Percentiles rank a stretch among this genome's conserved stretches.
These are phyloP conservation scores for Lates japonicus DNA, from an alignment of 2,797 vertebrate species.

Conservation along the genomic window DNA sequence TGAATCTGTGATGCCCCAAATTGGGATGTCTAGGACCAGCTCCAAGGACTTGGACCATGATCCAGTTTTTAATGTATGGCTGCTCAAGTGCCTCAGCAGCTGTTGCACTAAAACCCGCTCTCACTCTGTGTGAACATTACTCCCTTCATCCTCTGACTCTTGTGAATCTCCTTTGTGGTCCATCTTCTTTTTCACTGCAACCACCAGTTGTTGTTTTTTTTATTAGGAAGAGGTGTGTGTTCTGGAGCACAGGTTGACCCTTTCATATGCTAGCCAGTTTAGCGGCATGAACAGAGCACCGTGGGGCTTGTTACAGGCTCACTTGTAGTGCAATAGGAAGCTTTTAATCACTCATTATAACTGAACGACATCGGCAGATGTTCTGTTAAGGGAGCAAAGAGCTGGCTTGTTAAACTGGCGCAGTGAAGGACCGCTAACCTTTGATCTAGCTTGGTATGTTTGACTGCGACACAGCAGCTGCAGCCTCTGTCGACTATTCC, in stretches of 20 bases:
- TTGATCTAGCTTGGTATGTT: constrained; percentile 47
- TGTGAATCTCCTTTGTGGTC: background rate
- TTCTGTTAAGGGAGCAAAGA: constrained; percentile 50
- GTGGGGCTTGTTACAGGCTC: constrained; percentile 41
- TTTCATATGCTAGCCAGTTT: constrained; percentile 31
- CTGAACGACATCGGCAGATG: constrained; percentile 63
- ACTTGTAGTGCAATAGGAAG: constrained; percentile 60
- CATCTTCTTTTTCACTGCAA: background rate
- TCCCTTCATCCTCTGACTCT: constrained; percentile 2
- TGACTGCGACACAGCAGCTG: constrained; percentile 37
- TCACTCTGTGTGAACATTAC: constrained; percentile 7
- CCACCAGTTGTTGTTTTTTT: background rate
- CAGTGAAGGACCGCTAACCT: constrained; percentile 46
- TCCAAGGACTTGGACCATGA: background rate
- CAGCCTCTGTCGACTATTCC: background rate
- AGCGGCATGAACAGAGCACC: constrained; percentile 21
- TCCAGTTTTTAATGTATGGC: constrained; percentile 8
- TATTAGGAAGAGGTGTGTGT: constrained; percentile 20
- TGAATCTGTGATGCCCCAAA: background rate
- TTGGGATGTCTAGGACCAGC: background rate
- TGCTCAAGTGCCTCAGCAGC: constrained; percentile 30
- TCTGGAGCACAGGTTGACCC: constrained; percentile 22
- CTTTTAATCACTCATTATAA: constrained; percentile 73
- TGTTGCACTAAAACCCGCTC: constrained; percentile 19
- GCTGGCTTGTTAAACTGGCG: constrained; percentile 52